Evolutionary conservation across 2,797 vertebrate species (phyloP).

Genomic region (Semotilus atromaculatus): DNA sequence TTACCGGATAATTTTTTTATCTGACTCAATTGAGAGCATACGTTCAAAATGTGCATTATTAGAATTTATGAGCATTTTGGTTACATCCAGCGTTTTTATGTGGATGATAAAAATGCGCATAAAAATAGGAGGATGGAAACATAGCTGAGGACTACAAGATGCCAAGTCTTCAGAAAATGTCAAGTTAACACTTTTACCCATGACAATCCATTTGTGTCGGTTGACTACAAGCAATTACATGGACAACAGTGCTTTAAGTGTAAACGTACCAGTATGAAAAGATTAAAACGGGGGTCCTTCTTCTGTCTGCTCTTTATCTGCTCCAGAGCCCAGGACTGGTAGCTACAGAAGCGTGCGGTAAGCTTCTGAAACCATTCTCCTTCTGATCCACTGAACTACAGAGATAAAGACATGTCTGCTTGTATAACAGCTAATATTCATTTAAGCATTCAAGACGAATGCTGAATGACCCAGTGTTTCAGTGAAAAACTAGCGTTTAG

Average conservation of each 20-base stretch:
- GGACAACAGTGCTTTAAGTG: not conserved
- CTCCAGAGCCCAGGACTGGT: constrained; percentile 88
- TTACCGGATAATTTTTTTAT: too few species aligned
- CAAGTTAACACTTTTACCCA: not conserved
- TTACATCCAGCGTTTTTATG: too few species aligned
- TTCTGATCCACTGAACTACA: constrained; percentile 85
- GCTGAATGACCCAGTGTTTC: not conserved
- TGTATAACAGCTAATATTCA: not conserved
- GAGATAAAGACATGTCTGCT: constrained; percentile 11
- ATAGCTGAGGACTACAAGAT: not conserved
- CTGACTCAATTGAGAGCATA: too few species aligned
- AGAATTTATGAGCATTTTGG: too few species aligned
- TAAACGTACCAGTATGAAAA: constrained; percentile 85
- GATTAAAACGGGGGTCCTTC: constrained; percentile 85
- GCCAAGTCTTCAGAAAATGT: not conserved
- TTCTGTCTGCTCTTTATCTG: constrained; percentile 88
- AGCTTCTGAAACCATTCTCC: constrained; percentile 94
- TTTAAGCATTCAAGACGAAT: not conserved
- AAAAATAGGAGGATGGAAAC: too few species aligned
- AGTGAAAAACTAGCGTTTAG: not conserved
- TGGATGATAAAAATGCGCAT: too few species aligned
- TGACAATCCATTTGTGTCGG: not conserved
- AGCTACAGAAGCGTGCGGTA: constrained; percentile 91
- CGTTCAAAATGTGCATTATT: too few species aligned
- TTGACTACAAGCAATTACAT: not conserved